These are phyloP conservation scores for Philopedon plagiatum DNA, from an alignment of 2,888 invertebrate species.

Conservation along the genomic window DNA sequence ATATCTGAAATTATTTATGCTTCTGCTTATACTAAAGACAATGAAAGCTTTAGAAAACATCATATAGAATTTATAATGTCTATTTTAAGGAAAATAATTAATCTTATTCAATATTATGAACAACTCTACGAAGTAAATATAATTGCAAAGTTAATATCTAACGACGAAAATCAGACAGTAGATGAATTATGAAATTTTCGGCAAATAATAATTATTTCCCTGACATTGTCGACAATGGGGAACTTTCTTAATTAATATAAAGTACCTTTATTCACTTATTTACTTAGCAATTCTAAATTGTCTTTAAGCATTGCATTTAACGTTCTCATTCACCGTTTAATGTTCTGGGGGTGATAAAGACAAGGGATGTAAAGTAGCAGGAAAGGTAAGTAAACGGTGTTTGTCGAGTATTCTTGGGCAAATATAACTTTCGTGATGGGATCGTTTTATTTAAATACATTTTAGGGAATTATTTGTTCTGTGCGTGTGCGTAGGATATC, in stretches of 20 bases:
- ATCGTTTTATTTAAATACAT: constrained; percentile 16
- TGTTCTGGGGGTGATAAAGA: constrained; percentile 18
- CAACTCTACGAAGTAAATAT: constrained; percentile 13
- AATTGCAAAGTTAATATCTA: constrained; percentile 33
- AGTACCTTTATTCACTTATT: constrained; percentile 59
- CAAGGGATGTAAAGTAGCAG: constrained; percentile 6
- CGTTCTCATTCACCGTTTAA: constrained; percentile 53
- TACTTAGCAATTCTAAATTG: constrained; percentile 58
- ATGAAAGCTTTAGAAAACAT: too few relatives aligned
- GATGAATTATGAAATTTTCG: constrained; percentile 47
- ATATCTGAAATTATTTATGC: too few relatives aligned
- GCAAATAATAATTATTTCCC: constrained; percentile 47
- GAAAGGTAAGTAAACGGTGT: constrained; percentile 19
- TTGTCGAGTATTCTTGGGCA: constrained; percentile 10
- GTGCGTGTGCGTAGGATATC: too few relatives aligned
- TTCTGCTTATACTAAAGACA: too few relatives aligned
- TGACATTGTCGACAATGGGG: constrained; percentile 43
- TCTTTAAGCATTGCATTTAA: constrained; percentile 55
- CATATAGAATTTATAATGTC: not conserved
- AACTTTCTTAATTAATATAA: constrained; percentile 60
- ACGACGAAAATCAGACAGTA: constrained; percentile 37
- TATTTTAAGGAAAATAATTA: not conserved
- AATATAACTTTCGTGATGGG: constrained; percentile 14
- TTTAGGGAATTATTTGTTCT: not conserved
- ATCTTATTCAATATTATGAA: constrained; percentile 13